Evolutionary conservation across 92 coral and sea anemone genomes (phyloP), one percentile per base, ranked within the genome.

Genomic region (Epizoanthus scotinus): DNA sequence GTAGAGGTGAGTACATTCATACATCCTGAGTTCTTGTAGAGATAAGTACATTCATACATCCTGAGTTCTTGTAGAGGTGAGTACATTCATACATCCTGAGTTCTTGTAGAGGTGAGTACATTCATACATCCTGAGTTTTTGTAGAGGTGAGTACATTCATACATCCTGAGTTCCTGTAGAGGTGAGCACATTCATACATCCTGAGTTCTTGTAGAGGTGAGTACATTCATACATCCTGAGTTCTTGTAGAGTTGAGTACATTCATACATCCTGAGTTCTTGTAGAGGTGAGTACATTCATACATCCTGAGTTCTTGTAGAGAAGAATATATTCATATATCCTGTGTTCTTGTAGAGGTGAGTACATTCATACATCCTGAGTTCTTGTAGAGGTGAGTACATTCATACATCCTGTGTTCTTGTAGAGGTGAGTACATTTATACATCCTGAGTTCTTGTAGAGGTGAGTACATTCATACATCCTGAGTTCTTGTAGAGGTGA

Each of bases 1-100:
- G 97, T 79, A 88, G 84, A 75, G 97, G 97, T 91, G 71, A 71
- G 83, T 25, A 15, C 36, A 5, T 15, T 14, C 55, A 18, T n/a
- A 77, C 61, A 87, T 94, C 52, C 71, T 89, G 10, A 72, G 82
- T 19, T 72, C 84, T 0, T 93, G 97, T 79, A 88, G 84, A 75
- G 97, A 94, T 91, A 67, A 71, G 83, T 25, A 15, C 36, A 5
- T 15, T 14, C 55, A 18, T n/a, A 77, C 61, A 87, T 94, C 52
- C 71, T 89, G 10, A 72, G 82, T 19, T 72, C 84, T 0, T 93
- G 97, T 79, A 88, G 84, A 75, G 97, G 97, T 91, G 71, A 71
- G 83, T 25, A 15, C 36, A 5, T 15, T 14, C 55, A 18, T n/a
- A 77, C 61, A 87, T 94, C 52, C 71, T 89, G 10, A 72, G 82